Evolutionary conservation across 2,888 invertebrate species (phyloP), one percentile per base, ranked within the genome.

Genomic region (Crocallis elinguaria): DNA sequence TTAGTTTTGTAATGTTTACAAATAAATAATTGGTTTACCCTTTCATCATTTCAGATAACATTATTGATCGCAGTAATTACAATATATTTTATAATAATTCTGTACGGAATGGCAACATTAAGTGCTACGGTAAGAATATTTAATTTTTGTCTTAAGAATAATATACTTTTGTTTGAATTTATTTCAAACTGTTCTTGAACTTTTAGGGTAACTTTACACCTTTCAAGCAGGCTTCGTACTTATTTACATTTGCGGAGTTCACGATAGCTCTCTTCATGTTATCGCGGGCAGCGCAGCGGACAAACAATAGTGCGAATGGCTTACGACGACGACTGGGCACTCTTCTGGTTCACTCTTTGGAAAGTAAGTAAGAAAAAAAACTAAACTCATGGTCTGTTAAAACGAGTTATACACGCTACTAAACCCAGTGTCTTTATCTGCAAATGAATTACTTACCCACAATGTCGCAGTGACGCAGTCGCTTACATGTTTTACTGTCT

Each of bases 41-140:
- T n/a, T n/a, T n/a, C n/a, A n/a, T 51, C 55, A 79, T 75, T 78
- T 38, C 55, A 80, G 80, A 51, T 79, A 17, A 67, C 73, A 3
- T 29, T 66, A 14, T 66, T 71, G 68, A 16, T 76, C n/a, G 14
- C 59, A 0, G 54, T 67, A n/a, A 52, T 70, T 12, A 57, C 67
- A 0, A 17, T 48, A 0, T 70, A 70, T 49, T 73, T 71, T 35
- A 69, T 78, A 9, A 35, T 69, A 25, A 33, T 69, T 13, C 27
- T 69, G 38, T 75, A 72, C 39, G 41, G 49, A 3, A 52, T 71
- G 0, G 49, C 58, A 1, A 43, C 42, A 2, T 8, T 61, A 8
- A 58, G 57, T 9, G 29, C 70, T 11, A 17, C 21, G 65, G 79
- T 78, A 64, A 60, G 69, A 30, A 36, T 13, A 29, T 1, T 23